These are phyloP conservation scores for Dione juno DNA, from an alignment of 2,888 invertebrate species.

Conservation along the genomic window DNA sequence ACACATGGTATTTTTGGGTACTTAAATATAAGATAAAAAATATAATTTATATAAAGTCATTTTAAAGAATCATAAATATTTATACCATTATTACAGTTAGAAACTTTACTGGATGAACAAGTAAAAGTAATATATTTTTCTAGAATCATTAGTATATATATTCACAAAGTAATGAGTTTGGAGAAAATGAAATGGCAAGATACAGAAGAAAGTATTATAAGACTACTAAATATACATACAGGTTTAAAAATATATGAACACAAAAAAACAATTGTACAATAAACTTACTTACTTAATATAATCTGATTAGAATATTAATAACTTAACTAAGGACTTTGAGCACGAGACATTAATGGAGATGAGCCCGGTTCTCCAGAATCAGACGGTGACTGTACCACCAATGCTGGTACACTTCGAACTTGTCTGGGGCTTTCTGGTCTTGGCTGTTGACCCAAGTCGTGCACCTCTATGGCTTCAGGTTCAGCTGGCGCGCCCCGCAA, in stretches of 20 bases:
- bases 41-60: too few species aligned
- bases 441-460: constrained; percentile 47
- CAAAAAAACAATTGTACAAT: not conserved
- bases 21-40: too few species aligned
- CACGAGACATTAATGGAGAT: constrained; percentile 49
- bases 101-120: too few species aligned
- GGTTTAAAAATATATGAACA: constrained; percentile 1
- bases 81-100: too few species aligned
- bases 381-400: constrained; percentile 64
- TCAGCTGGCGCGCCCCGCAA: constrained; percentile 54
- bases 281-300: not conserved
- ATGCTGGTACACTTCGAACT: constrained; percentile 52
- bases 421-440: constrained; percentile 47
- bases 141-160: not conserved
- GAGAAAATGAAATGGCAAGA: not conserved
- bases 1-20: too few species aligned
- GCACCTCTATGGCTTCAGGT: constrained; percentile 59
- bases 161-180: not conserved
- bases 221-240: not conserved
- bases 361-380: constrained; percentile 54
- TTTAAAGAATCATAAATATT: too few species aligned
- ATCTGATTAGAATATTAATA: not conserved
- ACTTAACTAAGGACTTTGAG: constrained; percentile 25
- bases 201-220: not conserved
- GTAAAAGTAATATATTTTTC: not conserved